A percentile compares a stretch with the other conserved stretches of the same genome.
Evolutionary conservation across 2,113 vertebrate genomes (phyloP).

Genomic region (Mixornis gularis): DNA sequence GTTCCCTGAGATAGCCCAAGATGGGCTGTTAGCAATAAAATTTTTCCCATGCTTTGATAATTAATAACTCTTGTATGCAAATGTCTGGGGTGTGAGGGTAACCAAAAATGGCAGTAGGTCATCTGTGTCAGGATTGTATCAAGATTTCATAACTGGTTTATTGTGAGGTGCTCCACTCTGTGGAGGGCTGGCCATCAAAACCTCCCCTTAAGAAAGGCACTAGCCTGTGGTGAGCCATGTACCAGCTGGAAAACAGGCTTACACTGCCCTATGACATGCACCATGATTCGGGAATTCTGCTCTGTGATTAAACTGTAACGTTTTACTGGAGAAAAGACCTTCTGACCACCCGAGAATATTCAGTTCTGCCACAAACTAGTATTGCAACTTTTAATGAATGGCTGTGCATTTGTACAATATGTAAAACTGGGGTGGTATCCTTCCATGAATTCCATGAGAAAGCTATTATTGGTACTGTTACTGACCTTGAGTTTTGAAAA

Average conservation of each 20-base stretch:
- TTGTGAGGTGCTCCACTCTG: background rate
- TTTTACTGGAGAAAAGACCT: background rate
- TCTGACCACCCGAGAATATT: background rate
- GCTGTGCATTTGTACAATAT: background rate
- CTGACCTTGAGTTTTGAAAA: background rate
- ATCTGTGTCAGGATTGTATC: background rate
- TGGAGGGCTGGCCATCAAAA: background rate
- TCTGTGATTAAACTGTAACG: background rate
- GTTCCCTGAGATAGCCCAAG: background rate
- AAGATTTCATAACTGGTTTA: background rate
- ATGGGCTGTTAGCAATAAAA: background rate
- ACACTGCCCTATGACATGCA: fast-evolving
- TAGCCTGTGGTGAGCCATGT: background rate
- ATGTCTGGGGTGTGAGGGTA: background rate
- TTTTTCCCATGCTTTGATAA: background rate
- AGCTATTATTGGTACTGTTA: background rate
- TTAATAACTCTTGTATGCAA: background rate
- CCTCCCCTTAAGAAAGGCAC: background rate
- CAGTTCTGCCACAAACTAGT: background rate
- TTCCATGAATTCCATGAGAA: background rate
- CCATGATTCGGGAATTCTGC: background rate
- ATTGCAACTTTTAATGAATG: background rate
- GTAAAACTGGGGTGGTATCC: background rate
- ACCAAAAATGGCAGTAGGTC: background rate
- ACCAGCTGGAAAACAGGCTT: background rate